A percentile compares a stretch with the other conserved stretches of the same genome.
These are phyloP conservation scores for Cuniculus paca DNA, from an alignment of 2,797 vertebrate species.

Conservation along the genomic window DNA sequence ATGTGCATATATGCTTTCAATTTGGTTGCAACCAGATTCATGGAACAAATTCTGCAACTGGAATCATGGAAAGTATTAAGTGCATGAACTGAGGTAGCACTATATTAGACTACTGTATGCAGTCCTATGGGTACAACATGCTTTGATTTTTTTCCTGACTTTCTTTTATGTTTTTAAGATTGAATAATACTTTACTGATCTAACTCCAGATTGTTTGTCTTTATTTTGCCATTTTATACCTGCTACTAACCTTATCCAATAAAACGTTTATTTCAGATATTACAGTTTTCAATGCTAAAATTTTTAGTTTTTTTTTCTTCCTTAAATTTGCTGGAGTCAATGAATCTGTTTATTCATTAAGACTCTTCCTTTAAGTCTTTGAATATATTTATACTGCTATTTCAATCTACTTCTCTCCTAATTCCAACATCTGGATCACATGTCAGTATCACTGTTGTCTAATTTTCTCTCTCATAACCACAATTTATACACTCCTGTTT, in stretches of 20 bases:
- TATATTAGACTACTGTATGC: not conserved
- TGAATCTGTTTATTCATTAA: not conserved
- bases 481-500: not conserved
- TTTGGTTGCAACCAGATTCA: not conserved
- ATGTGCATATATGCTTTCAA: not conserved
- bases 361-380: not conserved
- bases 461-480: not conserved
- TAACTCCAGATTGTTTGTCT: not conserved
- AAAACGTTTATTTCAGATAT: not conserved
- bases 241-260: not conserved
- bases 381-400: not conserved
- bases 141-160: not conserved
- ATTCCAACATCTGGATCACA: not conserved
- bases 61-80: not conserved
- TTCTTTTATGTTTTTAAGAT: not conserved
- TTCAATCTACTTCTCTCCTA: not conserved
- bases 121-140: too few species aligned
- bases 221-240: not conserved
- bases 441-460: not conserved
- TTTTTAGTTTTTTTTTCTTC: slow-evolving; percentile 7
- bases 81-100: not conserved
- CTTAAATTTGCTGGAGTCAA: not conserved
- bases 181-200: not conserved
- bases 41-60: too few species aligned
- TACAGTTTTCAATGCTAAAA: not conserved